Base-by-base conservation (phyloP, 2,888 invertebrate genomes). In the Mesorhabditis sp. region DNA sequence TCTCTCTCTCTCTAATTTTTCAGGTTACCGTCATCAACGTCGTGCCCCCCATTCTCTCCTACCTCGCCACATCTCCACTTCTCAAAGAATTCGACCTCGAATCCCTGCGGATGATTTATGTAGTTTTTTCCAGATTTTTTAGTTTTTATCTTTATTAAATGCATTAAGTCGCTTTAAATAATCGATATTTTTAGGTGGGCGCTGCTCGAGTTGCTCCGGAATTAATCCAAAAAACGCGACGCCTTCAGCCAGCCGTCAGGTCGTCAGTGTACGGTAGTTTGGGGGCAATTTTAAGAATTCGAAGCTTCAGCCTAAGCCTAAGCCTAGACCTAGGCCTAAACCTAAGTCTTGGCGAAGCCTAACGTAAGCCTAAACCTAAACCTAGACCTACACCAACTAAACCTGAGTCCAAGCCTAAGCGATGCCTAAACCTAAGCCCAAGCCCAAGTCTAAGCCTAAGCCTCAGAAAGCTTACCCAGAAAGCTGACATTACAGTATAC, bases 11-110 rank as follows among this genome's bases (percentile, higher is more conserved):
- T 50, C 7, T 50, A 10, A 50, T n/a, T 50, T n/a, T 50, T 45
- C 65, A 78, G 78, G 73, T 78, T 3, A 72, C 78, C 2, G 68
- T 76, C 0, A 70, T 77, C 4, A 74, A 74, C 67, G n/a, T 81
- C 2, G 80, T 82, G 43, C 81, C 82, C 10, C 77, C 81, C 0
- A 72, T 81, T 50, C 69, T 82, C 28, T 64, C 68, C n/a, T 72
- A 78, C n/a, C 66, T 82, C 28, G n/a, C 67, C 67, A 41, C 50
- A 3, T 15, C 10, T 61, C 15, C 43, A 5, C 43, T 67, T 43
- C 28, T 43, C n/a, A 13, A 28, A 10, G 5, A 44, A 7, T 66
- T 66, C 45, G 6, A 7, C 45, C 50, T 45, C 66, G 13, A 28
- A 10, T 13, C 43, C 43, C 58, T 43, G 65, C 15, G 13, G 41